Percentiles rank a stretch among this genome's conserved stretches.
Conservation (phyloP, 2,888 invertebrate genomes). For the Sminthurinus aureus region DNA sequence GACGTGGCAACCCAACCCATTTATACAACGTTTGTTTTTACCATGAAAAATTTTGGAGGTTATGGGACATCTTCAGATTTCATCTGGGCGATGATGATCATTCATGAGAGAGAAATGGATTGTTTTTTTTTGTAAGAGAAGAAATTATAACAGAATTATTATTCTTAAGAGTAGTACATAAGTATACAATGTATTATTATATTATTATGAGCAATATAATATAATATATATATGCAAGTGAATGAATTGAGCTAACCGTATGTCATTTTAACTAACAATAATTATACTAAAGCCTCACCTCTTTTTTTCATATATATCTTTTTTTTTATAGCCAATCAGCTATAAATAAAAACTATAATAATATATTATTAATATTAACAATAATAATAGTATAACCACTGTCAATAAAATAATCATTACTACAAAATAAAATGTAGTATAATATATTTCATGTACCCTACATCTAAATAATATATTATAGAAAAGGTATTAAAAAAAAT, state of each 20-base stretch:
- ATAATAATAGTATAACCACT: not conserved
- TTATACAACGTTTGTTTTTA: not conserved
- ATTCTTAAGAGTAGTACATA: too few relatives aligned
- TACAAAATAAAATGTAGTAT: too few relatives aligned
- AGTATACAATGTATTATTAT: too few relatives aligned
- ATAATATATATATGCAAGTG: not conserved
- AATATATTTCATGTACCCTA: not conserved
- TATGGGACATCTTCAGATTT: not conserved
- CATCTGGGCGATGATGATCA: not conserved
- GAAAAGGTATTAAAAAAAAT: not conserved
- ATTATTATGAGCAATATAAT: too few relatives aligned
- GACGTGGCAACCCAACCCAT: not conserved
- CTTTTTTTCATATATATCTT: not conserved
- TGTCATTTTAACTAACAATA: not conserved
- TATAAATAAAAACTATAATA: not conserved
- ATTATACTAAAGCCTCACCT: not conserved
- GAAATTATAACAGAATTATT: too few relatives aligned
- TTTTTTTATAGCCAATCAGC: too few relatives aligned
- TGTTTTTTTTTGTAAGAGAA: too few relatives aligned
- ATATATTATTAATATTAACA: not conserved
- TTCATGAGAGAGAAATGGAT: too few relatives aligned
- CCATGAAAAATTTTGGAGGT: not conserved
- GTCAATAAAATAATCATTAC: too few relatives aligned
- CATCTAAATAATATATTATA: not conserved
- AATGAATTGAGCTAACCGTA: constrained; percentile 1